Conservation (phyloP, 2,797 vertebrate species). For the Aldrovandia affinis region DNA sequence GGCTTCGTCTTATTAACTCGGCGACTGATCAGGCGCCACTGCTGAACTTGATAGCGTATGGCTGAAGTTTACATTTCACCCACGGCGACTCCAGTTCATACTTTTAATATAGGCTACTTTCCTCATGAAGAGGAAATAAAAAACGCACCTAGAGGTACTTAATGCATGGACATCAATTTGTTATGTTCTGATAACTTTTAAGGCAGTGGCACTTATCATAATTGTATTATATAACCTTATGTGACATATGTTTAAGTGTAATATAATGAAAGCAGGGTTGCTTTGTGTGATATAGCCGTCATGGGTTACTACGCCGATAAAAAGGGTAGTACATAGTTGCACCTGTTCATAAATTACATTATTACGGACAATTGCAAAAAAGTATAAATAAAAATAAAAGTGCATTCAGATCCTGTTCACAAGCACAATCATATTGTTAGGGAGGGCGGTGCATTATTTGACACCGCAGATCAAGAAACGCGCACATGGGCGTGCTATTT, state of each 20-base stretch:
- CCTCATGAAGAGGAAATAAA: neutral
- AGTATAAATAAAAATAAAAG: neutral
- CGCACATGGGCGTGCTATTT: neutral
- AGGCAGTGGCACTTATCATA: neutral
- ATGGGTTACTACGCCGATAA: too few species aligned
- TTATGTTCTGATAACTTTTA: neutral
- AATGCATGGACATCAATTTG: neutral
- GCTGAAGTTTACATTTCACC: neutral
- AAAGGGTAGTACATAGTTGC: too few species aligned
- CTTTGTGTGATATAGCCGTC: too few species aligned
- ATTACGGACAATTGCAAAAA: neutral
- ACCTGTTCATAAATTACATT: neutral
- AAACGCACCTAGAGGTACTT: neutral
- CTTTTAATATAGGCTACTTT: neutral
- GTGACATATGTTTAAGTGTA: neutral
- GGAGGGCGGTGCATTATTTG: constrained; percentile 1
- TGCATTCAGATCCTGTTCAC: neutral
- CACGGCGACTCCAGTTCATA: neutral
- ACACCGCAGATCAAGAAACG: neutral
- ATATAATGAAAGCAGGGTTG: too few species aligned
- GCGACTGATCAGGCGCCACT: neutral
- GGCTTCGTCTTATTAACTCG: neutral
- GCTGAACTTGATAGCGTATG: neutral
- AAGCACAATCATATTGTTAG: neutral
- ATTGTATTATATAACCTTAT: neutral